Percentiles rank a stretch among this genome's conserved stretches.
Conservation (phyloP, 2,797 vertebrate species). For the Carduelis carduelis region DNA sequence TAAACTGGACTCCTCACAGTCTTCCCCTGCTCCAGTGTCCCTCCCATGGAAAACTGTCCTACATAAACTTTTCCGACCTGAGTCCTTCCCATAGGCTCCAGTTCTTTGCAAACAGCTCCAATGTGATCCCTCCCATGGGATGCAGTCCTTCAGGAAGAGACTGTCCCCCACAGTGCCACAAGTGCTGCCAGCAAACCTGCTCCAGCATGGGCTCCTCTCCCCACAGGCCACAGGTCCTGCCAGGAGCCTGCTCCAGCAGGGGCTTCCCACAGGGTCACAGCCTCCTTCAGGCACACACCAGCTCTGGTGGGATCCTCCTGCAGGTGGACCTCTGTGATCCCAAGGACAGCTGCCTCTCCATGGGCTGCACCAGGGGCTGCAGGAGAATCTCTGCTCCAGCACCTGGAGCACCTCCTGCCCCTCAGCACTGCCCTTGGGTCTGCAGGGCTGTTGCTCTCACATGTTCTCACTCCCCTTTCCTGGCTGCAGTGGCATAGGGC, state of each 20-base stretch:
- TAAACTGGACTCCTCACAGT: not conserved
- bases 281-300: not conserved
- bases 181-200: not conserved
- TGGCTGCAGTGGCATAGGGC: not conserved
- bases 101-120: not conserved
- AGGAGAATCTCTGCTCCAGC: not conserved
- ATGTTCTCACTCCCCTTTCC: not conserved
- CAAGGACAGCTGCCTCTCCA: not conserved
- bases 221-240: not conserved
- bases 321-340: not conserved
- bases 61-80: accelerated
- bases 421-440: not conserved
- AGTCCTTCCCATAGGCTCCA: not conserved
- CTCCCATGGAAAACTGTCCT: not conserved
- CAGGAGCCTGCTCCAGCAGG: not conserved
- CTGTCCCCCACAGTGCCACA: not conserved
- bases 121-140: not conserved
- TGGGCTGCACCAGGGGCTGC: not conserved
- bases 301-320: not conserved
- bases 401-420: not conserved
- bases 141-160: not conserved
- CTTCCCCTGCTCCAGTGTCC: not conserved
- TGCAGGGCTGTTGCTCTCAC: not conserved
- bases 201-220: not conserved
- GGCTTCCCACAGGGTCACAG: not conserved